These are phyloP conservation scores for Mesocentrotus franciscanus DNA, from an alignment of 53 echinoderm and acorn worm genomes.

Conservation along the genomic window DNA sequence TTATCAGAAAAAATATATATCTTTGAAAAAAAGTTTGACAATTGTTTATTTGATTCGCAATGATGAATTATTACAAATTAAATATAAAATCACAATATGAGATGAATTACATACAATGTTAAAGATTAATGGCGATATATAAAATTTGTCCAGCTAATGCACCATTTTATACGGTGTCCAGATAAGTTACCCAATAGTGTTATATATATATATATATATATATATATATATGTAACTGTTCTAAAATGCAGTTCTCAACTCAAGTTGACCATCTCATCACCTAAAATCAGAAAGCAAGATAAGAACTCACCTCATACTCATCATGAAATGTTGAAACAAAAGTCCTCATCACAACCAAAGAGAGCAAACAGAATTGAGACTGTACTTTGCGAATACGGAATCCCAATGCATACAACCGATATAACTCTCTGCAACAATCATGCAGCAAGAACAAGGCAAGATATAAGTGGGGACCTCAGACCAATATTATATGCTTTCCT, in stretches of 20 bases:
- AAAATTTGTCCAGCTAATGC: too few relatives aligned
- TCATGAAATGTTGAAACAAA: not conserved
- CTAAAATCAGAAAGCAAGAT: not conserved
- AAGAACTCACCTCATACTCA: not conserved
- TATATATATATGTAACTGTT: too few relatives aligned
- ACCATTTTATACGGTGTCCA: too few relatives aligned
- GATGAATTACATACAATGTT: too few relatives aligned
- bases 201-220: too few relatives aligned
- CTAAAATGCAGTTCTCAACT: not conserved
- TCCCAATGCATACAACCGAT: not conserved
- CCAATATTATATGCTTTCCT: not conserved
- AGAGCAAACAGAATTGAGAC: not conserved
- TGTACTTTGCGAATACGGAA: not conserved
- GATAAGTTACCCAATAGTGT: too few relatives aligned
- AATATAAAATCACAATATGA: too few relatives aligned
- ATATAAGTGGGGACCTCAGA: not conserved
- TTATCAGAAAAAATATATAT: too few relatives aligned
- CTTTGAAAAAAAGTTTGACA: too few relatives aligned
- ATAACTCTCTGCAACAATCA: not conserved
- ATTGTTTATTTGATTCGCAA: too few relatives aligned
- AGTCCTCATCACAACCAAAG: slow-evolving; percentile 18
- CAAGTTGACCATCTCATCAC: not conserved
- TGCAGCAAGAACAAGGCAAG: not conserved
- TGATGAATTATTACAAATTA: too few relatives aligned
- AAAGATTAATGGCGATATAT: too few relatives aligned